These are phyloP conservation scores for Campylomormyrus tamandua DNA, from an alignment of 2,113 vertebrate species.

Conservation along the genomic window DNA sequence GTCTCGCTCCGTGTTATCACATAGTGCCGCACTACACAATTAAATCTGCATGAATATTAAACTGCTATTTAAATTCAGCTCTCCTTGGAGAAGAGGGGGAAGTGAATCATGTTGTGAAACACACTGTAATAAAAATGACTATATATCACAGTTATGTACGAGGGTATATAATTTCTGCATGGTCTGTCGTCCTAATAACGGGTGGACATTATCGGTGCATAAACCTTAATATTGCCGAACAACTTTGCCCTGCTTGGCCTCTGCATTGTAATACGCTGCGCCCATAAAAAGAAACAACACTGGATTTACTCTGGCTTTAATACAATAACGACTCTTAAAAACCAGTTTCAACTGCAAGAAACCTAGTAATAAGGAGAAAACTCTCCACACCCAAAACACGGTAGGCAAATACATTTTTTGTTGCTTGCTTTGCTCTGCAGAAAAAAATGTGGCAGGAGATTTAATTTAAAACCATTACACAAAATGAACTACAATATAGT, in stretches of 20 bases:
- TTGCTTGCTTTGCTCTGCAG: neutral
- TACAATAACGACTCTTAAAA: neutral
- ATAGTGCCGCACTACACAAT: neutral
- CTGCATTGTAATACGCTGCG: neutral
- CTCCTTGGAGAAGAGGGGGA: neutral
- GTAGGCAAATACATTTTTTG: neutral
- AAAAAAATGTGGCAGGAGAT: neutral
- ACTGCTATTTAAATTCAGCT: neutral
- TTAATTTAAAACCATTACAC: neutral
- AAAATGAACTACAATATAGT: neutral
- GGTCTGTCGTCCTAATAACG: neutral
- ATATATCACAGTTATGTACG: neutral
- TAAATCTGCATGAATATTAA: neutral
- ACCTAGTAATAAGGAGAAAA: neutral
- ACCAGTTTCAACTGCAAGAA: neutral
- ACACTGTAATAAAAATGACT: neutral
- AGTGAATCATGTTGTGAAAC: neutral
- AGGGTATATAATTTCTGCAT: neutral
- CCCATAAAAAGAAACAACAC: neutral
- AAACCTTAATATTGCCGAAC: neutral
- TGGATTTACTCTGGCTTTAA: neutral
- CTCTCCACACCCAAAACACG: neutral
- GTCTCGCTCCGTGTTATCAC: neutral
- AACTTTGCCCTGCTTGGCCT: neutral
- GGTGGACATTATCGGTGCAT: neutral